These are phyloP conservation scores for Noctilio leporinus DNA, from an alignment of 2,113 vertebrate genomes.

Conservation along the genomic window DNA sequence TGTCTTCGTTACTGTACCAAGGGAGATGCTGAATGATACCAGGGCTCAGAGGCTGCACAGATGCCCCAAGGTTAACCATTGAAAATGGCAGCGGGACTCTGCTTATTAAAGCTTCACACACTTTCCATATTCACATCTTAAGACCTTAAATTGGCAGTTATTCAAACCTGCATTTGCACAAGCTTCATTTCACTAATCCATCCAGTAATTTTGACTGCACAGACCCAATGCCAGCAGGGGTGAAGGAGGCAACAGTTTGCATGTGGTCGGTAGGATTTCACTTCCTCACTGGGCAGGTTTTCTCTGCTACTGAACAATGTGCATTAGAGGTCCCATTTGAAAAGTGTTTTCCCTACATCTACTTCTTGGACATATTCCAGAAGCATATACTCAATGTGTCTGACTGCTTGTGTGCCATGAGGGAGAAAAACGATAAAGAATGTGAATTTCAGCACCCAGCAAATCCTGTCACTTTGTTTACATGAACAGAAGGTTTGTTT, in stretches of 20 bases:
- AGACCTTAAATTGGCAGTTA: not conserved
- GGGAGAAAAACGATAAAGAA: not conserved
- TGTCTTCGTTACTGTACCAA: not conserved
- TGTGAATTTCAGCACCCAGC: not conserved
- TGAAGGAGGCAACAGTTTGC: not conserved
- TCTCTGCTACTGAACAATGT: not conserved
- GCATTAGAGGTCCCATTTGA: not conserved
- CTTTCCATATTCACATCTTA: not conserved
- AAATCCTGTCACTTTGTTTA: not conserved
- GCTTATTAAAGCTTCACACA: not conserved
- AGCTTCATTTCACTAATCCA: not conserved
- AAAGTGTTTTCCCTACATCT: not conserved
- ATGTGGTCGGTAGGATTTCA: not conserved
- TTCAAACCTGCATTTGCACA: not conserved
- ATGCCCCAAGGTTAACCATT: rapidly evolving
- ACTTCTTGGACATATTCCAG: not conserved
- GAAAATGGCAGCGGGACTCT: not conserved
- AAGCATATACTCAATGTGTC: not conserved
- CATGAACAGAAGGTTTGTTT: not conserved
- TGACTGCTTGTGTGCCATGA: rapidly evolving
- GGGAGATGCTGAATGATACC: not conserved
- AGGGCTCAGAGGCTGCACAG: not conserved
- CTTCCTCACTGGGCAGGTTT: not conserved
- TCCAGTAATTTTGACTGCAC: rapidly evolving
- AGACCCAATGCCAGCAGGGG: not conserved